Conservation (phyloP, 1,140 invertebrate genomes). For the Panagrolaimus sp. region DNA sequence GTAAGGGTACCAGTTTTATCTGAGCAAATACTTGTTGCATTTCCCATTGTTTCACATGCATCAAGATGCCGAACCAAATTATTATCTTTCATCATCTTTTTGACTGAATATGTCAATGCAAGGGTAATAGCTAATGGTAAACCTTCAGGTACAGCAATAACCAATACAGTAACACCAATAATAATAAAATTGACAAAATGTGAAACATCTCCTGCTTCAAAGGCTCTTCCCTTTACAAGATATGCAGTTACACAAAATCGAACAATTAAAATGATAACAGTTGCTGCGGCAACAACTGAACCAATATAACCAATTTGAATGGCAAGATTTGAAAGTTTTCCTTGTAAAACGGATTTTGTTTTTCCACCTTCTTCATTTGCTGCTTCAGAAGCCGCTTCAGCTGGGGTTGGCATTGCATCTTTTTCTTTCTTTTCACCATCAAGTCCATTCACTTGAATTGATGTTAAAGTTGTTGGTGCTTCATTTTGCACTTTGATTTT, state of each 20-base stretch:
- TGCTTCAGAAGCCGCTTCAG: constrained; percentile 6
- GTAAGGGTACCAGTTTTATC: constrained; percentile 61
- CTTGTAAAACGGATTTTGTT: constrained; percentile 49
- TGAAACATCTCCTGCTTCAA: constrained; percentile 42
- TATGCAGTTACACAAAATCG: constrained; percentile 48
- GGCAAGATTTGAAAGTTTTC: constrained; percentile 59
- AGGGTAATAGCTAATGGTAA: constrained; percentile 50
- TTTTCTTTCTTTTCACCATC: constrained; percentile 1
- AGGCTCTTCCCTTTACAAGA: constrained; percentile 43
- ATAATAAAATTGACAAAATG: constrained; percentile 58
- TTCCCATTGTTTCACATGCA: constrained; percentile 59
- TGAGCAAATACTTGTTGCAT: constrained; percentile 59
- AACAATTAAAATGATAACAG: constrained; percentile 53
- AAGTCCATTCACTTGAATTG: constrained; percentile 15
- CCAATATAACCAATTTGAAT: constrained; percentile 60
- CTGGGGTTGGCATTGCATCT: not conserved
- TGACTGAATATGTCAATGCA: constrained; percentile 50
- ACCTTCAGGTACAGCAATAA: constrained; percentile 59
- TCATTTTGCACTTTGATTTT: constrained; percentile 22
- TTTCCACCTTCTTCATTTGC: constrained; percentile 42
- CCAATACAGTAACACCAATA: constrained; percentile 59
- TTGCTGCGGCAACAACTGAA: constrained; percentile 43
- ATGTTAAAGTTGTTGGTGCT: constrained; percentile 1
- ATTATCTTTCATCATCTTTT: constrained; percentile 64
- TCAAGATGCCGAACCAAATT: constrained; percentile 56